Percentiles rank a stretch among this genome's conserved stretches.
phyloP scores from a whole-genome alignment of 1,140 invertebrate genomes.

The Mylabris phalerata region DNA sequence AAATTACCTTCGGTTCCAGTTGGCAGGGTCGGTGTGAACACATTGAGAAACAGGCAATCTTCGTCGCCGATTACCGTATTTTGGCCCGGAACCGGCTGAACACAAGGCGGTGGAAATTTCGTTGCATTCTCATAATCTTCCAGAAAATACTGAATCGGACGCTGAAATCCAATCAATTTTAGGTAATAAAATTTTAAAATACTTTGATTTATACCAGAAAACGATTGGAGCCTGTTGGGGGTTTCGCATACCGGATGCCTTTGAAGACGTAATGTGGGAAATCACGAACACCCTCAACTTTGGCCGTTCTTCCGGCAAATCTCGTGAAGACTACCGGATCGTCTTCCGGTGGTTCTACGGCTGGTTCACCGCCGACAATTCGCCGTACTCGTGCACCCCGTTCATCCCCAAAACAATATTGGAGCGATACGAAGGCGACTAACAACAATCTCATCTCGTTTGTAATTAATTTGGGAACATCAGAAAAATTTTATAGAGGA shows the following conservation, averaged over 20 bases:
- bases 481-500: neutral
- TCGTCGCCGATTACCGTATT: constrained; percentile 51
- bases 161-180: constrained; percentile 28
- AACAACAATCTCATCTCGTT: constrained; percentile 4
- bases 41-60: constrained; percentile 76
- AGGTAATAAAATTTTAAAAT: neutral
- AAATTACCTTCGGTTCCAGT: constrained; percentile 42
- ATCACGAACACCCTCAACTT: constrained; percentile 47
- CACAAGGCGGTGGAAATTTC: constrained; percentile 47
- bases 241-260: constrained; percentile 65
- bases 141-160: constrained; percentile 46
- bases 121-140: constrained; percentile 50
- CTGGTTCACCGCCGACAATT: constrained; percentile 52
- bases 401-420: constrained; percentile 7
- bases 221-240: constrained; percentile 56
- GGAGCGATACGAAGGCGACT: neutral
- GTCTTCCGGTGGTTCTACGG: constrained; percentile 50
- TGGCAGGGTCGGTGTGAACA: constrained; percentile 64
- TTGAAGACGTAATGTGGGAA: constrained; percentile 52
- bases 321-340: constrained; percentile 54
- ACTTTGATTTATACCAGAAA: constrained; percentile 50
- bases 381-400: constrained; percentile 41
- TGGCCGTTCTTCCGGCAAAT: constrained; percentile 46
- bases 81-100: constrained; percentile 46
- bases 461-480: neutral